These are phyloP conservation scores for Glaucidium brasilianum DNA, from an alignment of 2,113 vertebrate species.

Conservation along the genomic window DNA sequence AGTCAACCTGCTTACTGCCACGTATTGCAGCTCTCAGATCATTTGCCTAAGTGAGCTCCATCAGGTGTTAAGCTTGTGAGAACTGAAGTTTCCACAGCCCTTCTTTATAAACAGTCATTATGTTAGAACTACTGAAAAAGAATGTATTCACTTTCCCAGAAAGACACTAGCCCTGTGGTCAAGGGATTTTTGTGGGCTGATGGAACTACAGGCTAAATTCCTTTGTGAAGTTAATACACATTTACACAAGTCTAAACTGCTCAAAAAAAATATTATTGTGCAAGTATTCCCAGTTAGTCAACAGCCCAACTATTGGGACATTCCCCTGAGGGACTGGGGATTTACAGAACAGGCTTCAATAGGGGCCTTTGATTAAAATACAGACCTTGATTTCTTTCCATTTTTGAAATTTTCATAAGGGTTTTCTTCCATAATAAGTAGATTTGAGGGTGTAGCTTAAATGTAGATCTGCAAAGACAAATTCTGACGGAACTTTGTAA, in stretches of 20 bases:
- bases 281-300: neutral
- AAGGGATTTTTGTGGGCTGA: neutral
- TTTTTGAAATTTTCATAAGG: neutral
- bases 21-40: neutral
- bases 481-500: neutral
- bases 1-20: neutral
- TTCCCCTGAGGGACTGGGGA: neutral
- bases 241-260: neutral
- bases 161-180: neutral
- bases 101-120: conserved; percentile 8
- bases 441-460: neutral
- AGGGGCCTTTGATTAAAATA: neutral
- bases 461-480: neutral
- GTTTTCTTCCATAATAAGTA: neutral
- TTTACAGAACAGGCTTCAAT: neutral
- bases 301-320: neutral
- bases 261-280: neutral
- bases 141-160: conserved; percentile 4
- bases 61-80: neutral
- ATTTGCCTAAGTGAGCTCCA: neutral
- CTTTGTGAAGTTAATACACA: neutral
- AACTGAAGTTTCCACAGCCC: neutral
- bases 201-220: neutral
- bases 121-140: neutral
- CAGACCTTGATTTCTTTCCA: neutral